A percentile compares a stretch with the other conserved stretches of the same genome.
Evolutionary conservation across 2,797 vertebrate genomes (phyloP).

Genomic region (Anomalospiza imberbis): DNA sequence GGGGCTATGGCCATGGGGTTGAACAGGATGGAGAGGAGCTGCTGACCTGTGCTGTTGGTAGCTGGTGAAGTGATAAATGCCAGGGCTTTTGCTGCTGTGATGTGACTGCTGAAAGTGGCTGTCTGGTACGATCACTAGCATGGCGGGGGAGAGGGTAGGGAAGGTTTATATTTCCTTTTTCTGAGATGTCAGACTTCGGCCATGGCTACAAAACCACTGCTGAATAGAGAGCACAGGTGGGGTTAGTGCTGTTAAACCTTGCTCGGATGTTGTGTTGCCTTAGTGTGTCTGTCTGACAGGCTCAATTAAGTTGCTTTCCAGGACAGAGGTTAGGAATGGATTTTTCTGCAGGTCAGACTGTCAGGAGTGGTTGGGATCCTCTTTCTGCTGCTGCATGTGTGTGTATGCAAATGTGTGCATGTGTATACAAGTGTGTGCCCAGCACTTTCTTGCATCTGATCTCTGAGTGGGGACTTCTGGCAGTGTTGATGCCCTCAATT

Average conservation of each 20-base stretch:
- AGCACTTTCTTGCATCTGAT: not conserved
- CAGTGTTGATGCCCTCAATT: not conserved
- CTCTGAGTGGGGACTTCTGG: accelerated
- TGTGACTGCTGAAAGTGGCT: not conserved
- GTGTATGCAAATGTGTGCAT: no score
- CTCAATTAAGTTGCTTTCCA: not conserved
- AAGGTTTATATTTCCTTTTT: not conserved
- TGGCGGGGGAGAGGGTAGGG: not conserved
- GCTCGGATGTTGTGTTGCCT: not conserved
- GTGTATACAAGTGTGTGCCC: not conserved
- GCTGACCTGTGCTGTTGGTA: not conserved
- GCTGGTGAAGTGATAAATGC: not conserved
- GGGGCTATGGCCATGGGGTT: not conserved
- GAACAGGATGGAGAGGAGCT: not conserved
- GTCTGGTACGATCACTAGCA: not conserved
- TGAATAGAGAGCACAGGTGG: not conserved
- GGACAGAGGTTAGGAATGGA: not conserved
- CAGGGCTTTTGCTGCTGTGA: not conserved
- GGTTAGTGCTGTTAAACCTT: not conserved
- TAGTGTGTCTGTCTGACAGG: not conserved
- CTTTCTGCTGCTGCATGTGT: not conserved
- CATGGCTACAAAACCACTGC: accelerated
- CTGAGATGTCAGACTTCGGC: not conserved
- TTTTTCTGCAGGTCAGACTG: not conserved
- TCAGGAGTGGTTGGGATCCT: not conserved